phyloP scores from a whole-genome alignment of 2,888 invertebrate species.

The Spilarctia lutea region DNA sequence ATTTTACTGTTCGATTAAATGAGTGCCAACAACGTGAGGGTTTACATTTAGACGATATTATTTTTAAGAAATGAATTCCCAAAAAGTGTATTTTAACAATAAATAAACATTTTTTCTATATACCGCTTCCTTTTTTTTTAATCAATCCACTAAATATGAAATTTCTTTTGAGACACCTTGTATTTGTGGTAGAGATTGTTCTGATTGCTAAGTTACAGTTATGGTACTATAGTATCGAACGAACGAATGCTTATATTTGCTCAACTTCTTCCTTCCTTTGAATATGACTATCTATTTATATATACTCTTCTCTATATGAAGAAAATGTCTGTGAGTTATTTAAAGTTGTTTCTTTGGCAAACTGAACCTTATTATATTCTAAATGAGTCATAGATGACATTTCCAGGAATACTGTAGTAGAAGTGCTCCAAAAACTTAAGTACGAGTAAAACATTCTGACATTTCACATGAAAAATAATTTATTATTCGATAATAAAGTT shows the following conservation, averaged over 20 bases:
- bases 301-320: neutral
- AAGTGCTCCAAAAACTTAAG: neutral
- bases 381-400: neutral
- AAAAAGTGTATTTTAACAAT: too few species aligned
- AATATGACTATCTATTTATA: neutral
- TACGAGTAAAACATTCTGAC: neutral
- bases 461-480: neutral
- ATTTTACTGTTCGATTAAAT: too few species aligned
- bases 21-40: too few species aligned
- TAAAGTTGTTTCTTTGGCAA: neutral
- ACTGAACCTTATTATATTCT: neutral
- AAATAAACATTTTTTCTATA: too few species aligned
- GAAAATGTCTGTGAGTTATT: neutral
- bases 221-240: neutral
- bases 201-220: neutral
- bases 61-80: too few species aligned
- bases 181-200: neutral
- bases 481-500: too few species aligned
- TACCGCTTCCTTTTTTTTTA: too few species aligned
- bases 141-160: too few species aligned
- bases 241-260: neutral
- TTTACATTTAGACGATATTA: too few species aligned
- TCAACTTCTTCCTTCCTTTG: neutral
- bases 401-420: too few species aligned
- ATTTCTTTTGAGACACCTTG: too few species aligned